Evolutionary conservation across 2,888 invertebrate genomes (phyloP), one percentile per base, ranked within the genome.

Genomic region (Latrodectus elegans): DNA sequence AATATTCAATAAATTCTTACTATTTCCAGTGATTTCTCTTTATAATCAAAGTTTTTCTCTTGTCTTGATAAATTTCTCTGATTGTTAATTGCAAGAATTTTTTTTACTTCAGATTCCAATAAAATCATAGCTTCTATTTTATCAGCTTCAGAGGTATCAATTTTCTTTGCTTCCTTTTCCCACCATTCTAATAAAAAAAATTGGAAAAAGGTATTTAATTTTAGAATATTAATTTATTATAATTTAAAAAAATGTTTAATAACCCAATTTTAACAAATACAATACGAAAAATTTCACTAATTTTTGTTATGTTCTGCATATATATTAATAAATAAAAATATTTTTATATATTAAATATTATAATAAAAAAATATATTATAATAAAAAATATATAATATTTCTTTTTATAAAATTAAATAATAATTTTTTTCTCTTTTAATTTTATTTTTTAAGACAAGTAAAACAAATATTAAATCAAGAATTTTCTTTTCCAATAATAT

Each of bases 61-160:
- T 74, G 53, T 38, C 53, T 53, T 55, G 92, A 91, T 75, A 91
- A 92, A 70, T 91, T 89, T 90, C 92, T 92, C 89, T 92, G 92
- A 14, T 92, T 89, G 72, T 92, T 92, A 79, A 93, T 92, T 64
- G 92, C 92, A 11, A 92, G 91, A 70, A 93, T 91, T 22, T 92
- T 91, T 87, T 92, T 92, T 15, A 92, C 92, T 89, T 93, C 92
- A 89, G 92, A 91, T 74, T 93, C 92, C 64, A 92, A 89, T 70
- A 93, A 90, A 91, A 92, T 91, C 89, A 93, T 89, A 0, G 92
- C 93, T n/a, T 93, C 93, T 89, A 92, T 93, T 14, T 92, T 90
- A 89, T 92, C 92, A 8, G 93, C 92, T 17, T 92, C 92, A 26
- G 90, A 91, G 6, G 88, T 83, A 89, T 92, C 91, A 81, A 93